Conservation (phyloP, 2,113 vertebrate genomes). For the Aegypius monachus region DNA sequence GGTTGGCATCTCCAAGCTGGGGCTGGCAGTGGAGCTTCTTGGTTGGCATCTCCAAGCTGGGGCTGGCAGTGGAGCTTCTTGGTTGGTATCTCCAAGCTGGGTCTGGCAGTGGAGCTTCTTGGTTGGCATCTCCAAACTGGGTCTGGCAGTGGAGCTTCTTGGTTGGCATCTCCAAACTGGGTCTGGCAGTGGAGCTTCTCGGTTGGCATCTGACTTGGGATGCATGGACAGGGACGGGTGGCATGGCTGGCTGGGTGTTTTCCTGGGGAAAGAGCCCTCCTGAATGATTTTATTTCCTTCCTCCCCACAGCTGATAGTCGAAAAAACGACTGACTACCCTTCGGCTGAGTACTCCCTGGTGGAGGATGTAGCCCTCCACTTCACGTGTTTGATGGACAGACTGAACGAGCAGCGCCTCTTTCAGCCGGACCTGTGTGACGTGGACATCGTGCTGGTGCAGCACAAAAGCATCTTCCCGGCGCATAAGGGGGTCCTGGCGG, state of each 20-base stretch:
- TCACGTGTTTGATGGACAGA: constrained; percentile 95
- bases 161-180: not conserved
- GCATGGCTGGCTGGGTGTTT: accelerated
- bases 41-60: too few relatives aligned
- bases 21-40: not conserved
- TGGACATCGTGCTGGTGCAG: constrained; percentile 93
- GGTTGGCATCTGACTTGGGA: not conserved
- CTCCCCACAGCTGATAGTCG: constrained; percentile 87
- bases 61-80: too few relatives aligned
- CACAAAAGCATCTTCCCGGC: constrained; percentile 90
- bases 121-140: too few relatives aligned
- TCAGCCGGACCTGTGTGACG: constrained; percentile 92
- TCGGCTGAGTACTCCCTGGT: constrained; percentile 91
- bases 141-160: not conserved
- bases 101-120: too few relatives aligned
- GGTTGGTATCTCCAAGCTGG: too few relatives aligned
- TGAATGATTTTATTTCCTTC: not conserved
- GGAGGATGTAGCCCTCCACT: constrained; percentile 94
- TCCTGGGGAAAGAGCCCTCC: not conserved
- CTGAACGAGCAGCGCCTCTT: constrained; percentile 93
- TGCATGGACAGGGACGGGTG: accelerated
- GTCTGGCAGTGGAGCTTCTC: not conserved
- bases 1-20: not conserved
- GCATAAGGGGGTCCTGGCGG: constrained; percentile 91
- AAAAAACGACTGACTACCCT: constrained; percentile 92